Evolutionary conservation across 2,888 invertebrate species (phyloP).

Genomic region (Agrilus cyanescens): DNA sequence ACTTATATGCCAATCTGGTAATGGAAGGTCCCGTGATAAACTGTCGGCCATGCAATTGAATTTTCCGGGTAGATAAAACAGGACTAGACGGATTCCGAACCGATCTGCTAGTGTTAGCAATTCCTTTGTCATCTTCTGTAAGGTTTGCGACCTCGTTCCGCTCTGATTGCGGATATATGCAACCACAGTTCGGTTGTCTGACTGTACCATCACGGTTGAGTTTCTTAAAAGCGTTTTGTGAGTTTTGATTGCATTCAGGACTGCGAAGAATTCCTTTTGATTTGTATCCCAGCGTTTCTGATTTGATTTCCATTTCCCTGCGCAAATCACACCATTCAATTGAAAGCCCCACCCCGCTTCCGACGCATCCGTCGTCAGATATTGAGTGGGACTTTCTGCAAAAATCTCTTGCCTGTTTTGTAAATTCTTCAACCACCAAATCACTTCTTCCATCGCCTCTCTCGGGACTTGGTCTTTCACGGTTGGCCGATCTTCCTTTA

Average conservation of each 20-base stretch:
- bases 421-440: conserved; percentile 12
- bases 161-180: too few relatives aligned
- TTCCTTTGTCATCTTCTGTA: too few relatives aligned
- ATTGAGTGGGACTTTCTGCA: conserved; percentile 7
- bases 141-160: too few relatives aligned
- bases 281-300: conserved; percentile 5
- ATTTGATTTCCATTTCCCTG: conserved; percentile 4
- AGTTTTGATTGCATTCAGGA: neutral
- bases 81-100: too few relatives aligned
- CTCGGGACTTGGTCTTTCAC: neutral
- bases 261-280: conserved; percentile 4
- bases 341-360: conserved; percentile 7
- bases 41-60: too few relatives aligned
- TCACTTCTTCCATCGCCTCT: conserved; percentile 3
- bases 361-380: conserved; percentile 14
- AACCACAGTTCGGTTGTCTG: too few relatives aligned
- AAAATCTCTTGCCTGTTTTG: conserved; percentile 8
- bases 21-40: too few relatives aligned
- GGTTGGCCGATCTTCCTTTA: neutral
- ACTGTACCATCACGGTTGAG: too few relatives aligned
- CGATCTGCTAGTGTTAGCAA: too few relatives aligned
- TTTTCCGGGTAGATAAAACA: too few relatives aligned
- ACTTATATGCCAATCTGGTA: too few relatives aligned
- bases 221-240: too few relatives aligned
- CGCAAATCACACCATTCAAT: conserved; percentile 1